phyloP scores from a whole-genome alignment of 2,113 vertebrate species.

The Dipodomys ordii region DNA sequence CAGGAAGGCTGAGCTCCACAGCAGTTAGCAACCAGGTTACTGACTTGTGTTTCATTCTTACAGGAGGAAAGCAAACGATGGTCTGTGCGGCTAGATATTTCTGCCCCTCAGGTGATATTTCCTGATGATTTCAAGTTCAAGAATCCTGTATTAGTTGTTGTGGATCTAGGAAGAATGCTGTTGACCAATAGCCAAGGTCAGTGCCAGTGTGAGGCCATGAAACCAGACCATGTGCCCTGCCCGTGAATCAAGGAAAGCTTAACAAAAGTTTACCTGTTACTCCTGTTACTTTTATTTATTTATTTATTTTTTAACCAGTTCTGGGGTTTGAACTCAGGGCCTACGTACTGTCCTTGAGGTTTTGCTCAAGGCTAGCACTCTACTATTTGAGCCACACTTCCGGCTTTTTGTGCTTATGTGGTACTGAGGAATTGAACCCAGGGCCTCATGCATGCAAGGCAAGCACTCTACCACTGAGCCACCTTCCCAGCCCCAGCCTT shows the following conservation, averaged over 20 bases:
- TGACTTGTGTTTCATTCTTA: slow-evolving; percentile 46
- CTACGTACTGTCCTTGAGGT: too few relatives aligned
- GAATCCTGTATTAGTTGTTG: slow-evolving; percentile 95
- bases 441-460: too few relatives aligned
- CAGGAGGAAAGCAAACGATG: slow-evolving; percentile 97
- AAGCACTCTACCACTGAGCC: too few relatives aligned
- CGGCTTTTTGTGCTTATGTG: too few relatives aligned
- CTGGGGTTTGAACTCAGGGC: too few relatives aligned
- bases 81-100: slow-evolving; percentile 97
- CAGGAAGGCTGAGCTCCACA: neutral
- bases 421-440: too few relatives aligned
- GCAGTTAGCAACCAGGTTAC: neutral
- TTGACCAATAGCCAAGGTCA: slow-evolving; percentile 97
- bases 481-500: too few relatives aligned
- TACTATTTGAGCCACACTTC: too few relatives aligned
- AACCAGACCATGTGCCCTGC: neutral
- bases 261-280: neutral
- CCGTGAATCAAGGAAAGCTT: neutral
- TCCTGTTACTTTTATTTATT: too few relatives aligned
- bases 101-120: slow-evolving; percentile 98
- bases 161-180: slow-evolving; percentile 97
- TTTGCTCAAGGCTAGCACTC: too few relatives aligned
- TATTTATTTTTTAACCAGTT: too few relatives aligned
- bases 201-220: neutral
- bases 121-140: slow-evolving; percentile 96